Conservation (phyloP, 2,888 invertebrate species). For the Glomeris marginata region DNA sequence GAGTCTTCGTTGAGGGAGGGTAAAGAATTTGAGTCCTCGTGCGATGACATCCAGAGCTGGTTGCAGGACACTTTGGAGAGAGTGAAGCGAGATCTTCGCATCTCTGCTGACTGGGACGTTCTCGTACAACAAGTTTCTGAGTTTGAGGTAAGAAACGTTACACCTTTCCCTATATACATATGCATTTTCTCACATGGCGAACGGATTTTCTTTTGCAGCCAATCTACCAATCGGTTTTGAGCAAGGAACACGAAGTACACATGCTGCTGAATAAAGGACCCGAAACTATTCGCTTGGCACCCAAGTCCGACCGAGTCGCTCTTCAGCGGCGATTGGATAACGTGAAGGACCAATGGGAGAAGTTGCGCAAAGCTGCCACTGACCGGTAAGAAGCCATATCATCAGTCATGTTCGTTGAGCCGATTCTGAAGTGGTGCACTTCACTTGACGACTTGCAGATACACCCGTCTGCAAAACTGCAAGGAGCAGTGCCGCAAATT, state of each 20-base stretch:
- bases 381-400: conserved; percentile 37
- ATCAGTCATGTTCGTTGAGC: not conserved
- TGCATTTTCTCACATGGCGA: not conserved
- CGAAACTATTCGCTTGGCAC: conserved; percentile 41
- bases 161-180: too few species aligned
- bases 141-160: conserved; percentile 50
- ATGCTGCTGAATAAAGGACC: conserved; percentile 84
- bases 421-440: not conserved
- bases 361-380: conserved; percentile 69
- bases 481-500: conserved; percentile 80
- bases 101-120: conserved; percentile 71
- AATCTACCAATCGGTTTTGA: conserved; percentile 71
- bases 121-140: conserved; percentile 74
- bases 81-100: conserved; percentile 56
- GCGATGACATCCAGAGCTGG: conserved; percentile 81
- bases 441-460: conserved; percentile 30
- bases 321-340: conserved; percentile 68
- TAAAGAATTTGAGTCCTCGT: conserved; percentile 74
- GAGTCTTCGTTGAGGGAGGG: conserved; percentile 71
- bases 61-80: conserved; percentile 61
- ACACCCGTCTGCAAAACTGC: conserved; percentile 72
- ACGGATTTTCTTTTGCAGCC: conserved; percentile 36
- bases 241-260: conserved; percentile 81
- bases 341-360: conserved; percentile 83
- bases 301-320: conserved; percentile 39